Evolutionary conservation across 2,113 vertebrate species (phyloP).

Genomic region (Hypanus sabinus): DNA sequence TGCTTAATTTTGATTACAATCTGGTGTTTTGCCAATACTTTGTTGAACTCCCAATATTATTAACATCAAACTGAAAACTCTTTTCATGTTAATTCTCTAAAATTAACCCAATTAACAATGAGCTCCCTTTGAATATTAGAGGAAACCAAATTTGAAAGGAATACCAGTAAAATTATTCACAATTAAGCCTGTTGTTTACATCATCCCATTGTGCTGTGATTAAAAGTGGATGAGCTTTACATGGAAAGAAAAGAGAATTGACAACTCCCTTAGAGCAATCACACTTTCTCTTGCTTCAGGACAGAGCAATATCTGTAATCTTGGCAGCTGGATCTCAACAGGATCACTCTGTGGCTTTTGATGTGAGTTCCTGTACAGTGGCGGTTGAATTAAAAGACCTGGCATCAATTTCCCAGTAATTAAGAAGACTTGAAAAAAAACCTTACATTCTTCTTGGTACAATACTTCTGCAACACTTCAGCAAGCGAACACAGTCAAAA

Average conservation of each 20-base stretch:
- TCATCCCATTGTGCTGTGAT: no score
- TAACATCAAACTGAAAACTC: background rate
- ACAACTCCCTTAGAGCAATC: background rate
- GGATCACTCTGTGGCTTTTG: background rate
- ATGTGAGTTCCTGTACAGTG: background rate
- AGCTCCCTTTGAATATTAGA: background rate
- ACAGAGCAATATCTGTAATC: background rate
- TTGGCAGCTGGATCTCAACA: background rate
- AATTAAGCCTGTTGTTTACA: background rate
- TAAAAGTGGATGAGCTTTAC: background rate
- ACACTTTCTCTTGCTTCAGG: background rate
- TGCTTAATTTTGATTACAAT: background rate
- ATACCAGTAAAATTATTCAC: background rate
- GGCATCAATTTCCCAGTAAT: slow-evolving; percentile 19
- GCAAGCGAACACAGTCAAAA: background rate
- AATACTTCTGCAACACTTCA: slow-evolving; percentile 14
- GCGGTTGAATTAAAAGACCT: background rate
- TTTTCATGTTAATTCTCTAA: background rate
- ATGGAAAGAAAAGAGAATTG: background rate
- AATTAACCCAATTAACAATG: background rate
- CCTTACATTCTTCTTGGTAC: background rate
- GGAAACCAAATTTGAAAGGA: background rate
- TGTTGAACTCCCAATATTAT: background rate
- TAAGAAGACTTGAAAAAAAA: background rate
- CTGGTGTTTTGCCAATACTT: background rate